phyloP scores from a whole-genome alignment of 92 coral and sea anemone genomes.

The Porites cylindrica region DNA sequence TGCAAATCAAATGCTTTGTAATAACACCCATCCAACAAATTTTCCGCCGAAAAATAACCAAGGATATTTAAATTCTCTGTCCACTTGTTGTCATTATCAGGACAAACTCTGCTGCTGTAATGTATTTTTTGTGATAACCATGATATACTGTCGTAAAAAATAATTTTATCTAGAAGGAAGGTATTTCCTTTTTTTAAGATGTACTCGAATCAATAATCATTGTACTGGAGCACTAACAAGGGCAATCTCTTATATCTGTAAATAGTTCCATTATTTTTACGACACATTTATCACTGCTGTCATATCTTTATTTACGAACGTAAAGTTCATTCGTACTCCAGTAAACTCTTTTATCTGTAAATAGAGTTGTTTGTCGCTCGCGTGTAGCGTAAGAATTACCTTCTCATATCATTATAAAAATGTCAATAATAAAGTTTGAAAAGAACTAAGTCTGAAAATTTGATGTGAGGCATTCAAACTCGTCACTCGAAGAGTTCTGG shows the following conservation, averaged over 20 bases:
- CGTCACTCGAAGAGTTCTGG: no score
- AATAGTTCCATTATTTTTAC: conserved; percentile 52
- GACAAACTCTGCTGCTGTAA: no score
- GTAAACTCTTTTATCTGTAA: conserved; percentile 26
- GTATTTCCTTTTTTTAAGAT: conserved; percentile 15
- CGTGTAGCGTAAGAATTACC: conserved; percentile 2
- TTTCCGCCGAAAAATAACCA: no score
- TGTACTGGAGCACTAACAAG: conserved; percentile 22
- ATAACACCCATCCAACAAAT: no score
- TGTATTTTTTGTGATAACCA: not conserved
- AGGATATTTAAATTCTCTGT: no score
- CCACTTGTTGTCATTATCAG: no score
- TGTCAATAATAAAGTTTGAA: not conserved
- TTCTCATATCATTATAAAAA: not conserved
- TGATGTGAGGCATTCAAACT: not conserved
- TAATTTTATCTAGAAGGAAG: conserved; percentile 1
- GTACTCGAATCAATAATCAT: conserved; percentile 7
- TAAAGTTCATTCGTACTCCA: conserved; percentile 17
- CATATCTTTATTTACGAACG: conserved; percentile 19
- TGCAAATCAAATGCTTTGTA: no score
- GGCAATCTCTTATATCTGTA: conserved; percentile 25
- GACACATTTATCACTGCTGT: conserved; percentile 34
- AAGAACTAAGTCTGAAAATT: conserved; percentile 5
- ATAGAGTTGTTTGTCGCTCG: conserved; percentile 26
- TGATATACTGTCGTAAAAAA: not conserved